Base-by-base conservation (phyloP, 92 coral and sea anemone genomes). In the Micromussa lordhowensis region DNA sequence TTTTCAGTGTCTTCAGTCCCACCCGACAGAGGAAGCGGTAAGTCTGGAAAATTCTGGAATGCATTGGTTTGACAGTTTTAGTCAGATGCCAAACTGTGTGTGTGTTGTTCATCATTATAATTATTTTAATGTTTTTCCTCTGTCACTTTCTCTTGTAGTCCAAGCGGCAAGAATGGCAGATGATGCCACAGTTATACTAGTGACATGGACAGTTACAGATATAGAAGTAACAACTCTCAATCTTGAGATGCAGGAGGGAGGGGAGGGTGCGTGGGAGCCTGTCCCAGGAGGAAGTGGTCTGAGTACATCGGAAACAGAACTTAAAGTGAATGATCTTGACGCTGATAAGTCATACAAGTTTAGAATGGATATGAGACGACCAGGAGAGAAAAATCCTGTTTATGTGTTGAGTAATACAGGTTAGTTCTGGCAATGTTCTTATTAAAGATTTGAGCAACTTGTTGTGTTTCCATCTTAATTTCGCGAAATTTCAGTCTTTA, bases 1-100 rank as follows among this genome's bases (percentile, higher is more conserved):
- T 55, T 77, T 72, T 54, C 63, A 92, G 94, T 19, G 21, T 89
- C 94, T 64, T 36, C 66, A 32, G 66, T 38, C 30, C 91, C 88
- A 17, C 94, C 94, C 2, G 85, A 85, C 64, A 92, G 94, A 82
- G 94, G 92, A 81, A 77, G 79, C 11, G 84, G 94, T 92, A 69
- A 40, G 93, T 28, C 16, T 64, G 19, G 9, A n/a, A 44, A 40
- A 40, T 40, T 40, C 48, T 40, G 48, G 48, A 40, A 40, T 40
- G 8, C 3, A 40, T 40, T 3, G 5, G 6, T 40, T 5, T 44
- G 0, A 44, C 51, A 44, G 51, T 44, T n/a, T n/a, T n/a, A n/a
- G n/a, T n/a, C n/a, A n/a, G n/a, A n/a, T n/a, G n/a, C n/a, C n/a
- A n/a, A n/a, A n/a, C n/a, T n/a, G n/a, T 44, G 51, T 44, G 1